Evolutionary conservation across 2,797 vertebrate species (phyloP).

Genomic region (Vireo griseus): DNA sequence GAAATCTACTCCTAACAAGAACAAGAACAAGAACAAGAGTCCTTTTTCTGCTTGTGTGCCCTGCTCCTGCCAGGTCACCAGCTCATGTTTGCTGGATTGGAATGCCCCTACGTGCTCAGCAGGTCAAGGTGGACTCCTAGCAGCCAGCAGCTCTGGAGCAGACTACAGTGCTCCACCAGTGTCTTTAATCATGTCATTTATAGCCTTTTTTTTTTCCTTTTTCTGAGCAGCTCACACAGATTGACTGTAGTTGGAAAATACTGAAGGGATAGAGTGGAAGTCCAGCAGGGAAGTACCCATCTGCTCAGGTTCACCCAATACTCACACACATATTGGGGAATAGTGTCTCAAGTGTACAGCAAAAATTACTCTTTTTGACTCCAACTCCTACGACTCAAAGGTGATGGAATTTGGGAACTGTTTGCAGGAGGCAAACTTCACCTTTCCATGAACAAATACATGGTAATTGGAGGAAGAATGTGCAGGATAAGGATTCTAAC

Average conservation of each 20-base stretch:
- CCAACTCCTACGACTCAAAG: not conserved
- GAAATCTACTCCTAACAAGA: not conserved
- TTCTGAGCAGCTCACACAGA: not conserved
- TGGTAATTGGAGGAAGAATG: not conserved
- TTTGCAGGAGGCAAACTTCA: not conserved
- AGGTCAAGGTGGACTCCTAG: not conserved
- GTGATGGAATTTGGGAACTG: not conserved
- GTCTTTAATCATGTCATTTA: not conserved
- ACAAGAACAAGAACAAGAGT: not conserved
- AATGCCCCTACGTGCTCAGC: not conserved
- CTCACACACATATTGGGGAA: not conserved
- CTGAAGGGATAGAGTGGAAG: not conserved
- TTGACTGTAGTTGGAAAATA: not conserved
- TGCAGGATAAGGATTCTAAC: not conserved
- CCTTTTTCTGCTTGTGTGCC: not conserved
- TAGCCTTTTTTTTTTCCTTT: rapidly evolving
- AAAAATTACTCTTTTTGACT: not conserved
- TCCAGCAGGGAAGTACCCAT: not conserved
- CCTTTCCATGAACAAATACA: not conserved
- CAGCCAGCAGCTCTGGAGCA: not conserved
- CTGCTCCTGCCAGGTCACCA: not conserved
- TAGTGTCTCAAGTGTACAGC: not conserved
- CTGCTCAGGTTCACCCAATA: not conserved
- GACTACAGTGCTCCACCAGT: too few species aligned
- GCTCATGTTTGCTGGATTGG: not conserved